A percentile compares a stretch with the other conserved stretches of the same genome.
phyloP scores from a whole-genome alignment of 2,888 invertebrate species.

The Chrysotoxum bicinctum region DNA sequence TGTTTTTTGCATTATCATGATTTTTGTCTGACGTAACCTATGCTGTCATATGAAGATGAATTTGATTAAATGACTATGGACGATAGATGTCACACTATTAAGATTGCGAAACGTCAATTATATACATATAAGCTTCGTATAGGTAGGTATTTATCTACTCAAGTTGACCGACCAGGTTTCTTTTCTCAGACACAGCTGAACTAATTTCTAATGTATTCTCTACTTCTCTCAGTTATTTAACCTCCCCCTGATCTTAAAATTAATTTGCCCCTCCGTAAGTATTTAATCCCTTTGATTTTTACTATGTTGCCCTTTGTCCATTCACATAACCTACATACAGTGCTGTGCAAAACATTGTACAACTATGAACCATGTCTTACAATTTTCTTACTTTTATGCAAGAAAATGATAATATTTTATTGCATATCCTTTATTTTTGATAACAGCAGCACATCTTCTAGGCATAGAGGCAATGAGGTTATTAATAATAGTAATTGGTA shows the following conservation, averaged over 20 bases:
- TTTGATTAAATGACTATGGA: neutral
- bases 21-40: constrained; percentile 11
- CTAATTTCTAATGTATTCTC: neutral
- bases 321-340: neutral
- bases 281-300: neutral
- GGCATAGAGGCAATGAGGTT: too few species aligned
- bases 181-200: neutral
- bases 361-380: too few species aligned
- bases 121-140: too few species aligned
- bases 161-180: neutral
- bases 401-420: too few species aligned
- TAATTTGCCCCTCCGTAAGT: neutral
- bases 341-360: too few species aligned
- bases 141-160: neutral
- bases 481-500: too few species aligned
- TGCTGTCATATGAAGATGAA: constrained; percentile 11
- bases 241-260: neutral
- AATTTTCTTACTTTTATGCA: too few species aligned
- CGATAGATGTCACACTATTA: neutral
- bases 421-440: too few species aligned
- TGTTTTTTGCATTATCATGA: neutral
- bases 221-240: neutral
- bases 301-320: neutral
- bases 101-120: neutral
- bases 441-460: too few species aligned